Base-by-base conservation (phyloP, 2,888 invertebrate species). In the Chydorus sphaericus region DNA sequence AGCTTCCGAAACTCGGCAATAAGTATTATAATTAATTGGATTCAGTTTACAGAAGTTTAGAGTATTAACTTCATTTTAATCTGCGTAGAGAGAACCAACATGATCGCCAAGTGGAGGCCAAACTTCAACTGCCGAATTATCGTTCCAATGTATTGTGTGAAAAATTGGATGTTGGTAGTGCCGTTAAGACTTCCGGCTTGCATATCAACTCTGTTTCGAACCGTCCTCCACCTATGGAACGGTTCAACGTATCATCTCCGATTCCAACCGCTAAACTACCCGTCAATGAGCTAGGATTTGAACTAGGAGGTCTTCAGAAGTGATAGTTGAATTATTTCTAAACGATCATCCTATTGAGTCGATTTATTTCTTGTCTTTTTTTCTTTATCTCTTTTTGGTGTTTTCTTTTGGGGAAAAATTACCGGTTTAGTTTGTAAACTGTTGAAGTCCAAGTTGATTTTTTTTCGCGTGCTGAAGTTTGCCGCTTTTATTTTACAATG, bases 1-100 rank as follows among this genome's bases (percentile, higher is more conserved):
- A 66, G 18, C 62, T 65, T 31, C 68, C 33, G 23, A 36, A 79
- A 79, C 44, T 78, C 81, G 62, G 74, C 76, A 11, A 69, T 73
- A 56, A 18, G 14, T 18, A 33, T 14, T 31, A 36, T 11, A 14
- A 10, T 30, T 11, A 30, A 20, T 33, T 31, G n/a, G 4, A 20
- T 11, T 55, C 20, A 1, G 18, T 5, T 44, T 36, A 14, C 14
- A 11, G 1, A 4, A 36, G 36, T 36, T 36, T 44, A 14, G 3
- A 8, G 28, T 5, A n/a, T 18, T 8, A 18, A 7, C 16, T 29
- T 10, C 18, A 18, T 52, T 36, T 23, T 20, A 52, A 37, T 33
- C n/a, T 52, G 30, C 58, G 62, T 61, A 28, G 49, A 55, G 55
- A 55, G 29, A 59, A 70, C 68, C 36, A 55, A 11, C 48, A 31